Evolutionary conservation across 2,113 vertebrate species (phyloP).

Genomic region (Leucoraja erinaceus): DNA sequence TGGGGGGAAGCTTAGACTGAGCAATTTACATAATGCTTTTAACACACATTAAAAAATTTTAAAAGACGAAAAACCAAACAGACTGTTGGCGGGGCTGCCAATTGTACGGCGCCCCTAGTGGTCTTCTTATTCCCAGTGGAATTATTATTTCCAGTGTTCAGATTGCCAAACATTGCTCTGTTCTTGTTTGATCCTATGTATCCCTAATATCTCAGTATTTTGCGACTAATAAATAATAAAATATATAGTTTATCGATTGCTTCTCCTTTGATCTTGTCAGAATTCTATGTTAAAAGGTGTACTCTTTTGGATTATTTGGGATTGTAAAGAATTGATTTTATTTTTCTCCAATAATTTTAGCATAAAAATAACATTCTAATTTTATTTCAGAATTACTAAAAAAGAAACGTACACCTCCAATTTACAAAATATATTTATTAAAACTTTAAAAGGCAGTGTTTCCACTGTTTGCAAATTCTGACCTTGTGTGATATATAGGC

Average conservation of each 20-base stretch:
- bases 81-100: too few species aligned
- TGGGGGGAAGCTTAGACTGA: too few species aligned
- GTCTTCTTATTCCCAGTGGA: neutral
- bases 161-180: neutral
- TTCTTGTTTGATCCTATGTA: neutral
- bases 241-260: neutral
- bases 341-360: neutral
- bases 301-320: neutral
- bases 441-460: neutral
- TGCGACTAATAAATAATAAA: neutral
- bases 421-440: neutral
- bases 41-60: too few species aligned
- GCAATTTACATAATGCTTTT: too few species aligned
- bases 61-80: too few species aligned
- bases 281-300: neutral
- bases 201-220: neutral
- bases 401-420: neutral
- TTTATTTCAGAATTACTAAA: neutral
- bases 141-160: neutral
- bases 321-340: neutral
- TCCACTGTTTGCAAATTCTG: slow-evolving; percentile 3
- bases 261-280: neutral
- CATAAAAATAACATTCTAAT: neutral
- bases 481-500: slow-evolving; percentile 17
- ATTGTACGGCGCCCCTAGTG: too few species aligned